Conservation (phyloP, 2,888 invertebrate species). For the Sinodicranocentrus sp. region DNA sequence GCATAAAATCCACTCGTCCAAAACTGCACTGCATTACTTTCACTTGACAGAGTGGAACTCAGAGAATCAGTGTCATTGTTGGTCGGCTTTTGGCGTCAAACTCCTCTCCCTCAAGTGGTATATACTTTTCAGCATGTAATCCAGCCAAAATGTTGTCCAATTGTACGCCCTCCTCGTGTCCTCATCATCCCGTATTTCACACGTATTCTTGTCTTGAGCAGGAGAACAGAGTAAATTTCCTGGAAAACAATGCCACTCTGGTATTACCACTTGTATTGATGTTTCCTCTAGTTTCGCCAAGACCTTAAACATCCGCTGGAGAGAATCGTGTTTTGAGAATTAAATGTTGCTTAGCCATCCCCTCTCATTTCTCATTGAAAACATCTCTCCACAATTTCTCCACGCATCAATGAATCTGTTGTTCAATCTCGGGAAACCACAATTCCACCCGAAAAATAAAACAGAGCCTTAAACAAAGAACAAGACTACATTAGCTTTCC, state of each 20-base stretch:
- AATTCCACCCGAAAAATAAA: background rate
- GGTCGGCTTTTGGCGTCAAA: constrained; percentile 21
- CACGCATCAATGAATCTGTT: constrained; percentile 2
- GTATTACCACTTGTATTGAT: no score
- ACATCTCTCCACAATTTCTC: background rate
- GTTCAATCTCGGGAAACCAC: constrained; percentile 2
- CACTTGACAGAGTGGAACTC: background rate
- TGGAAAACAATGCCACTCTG: no score
- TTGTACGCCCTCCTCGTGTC: background rate
- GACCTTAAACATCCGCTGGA: no score
- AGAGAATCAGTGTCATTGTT: background rate
- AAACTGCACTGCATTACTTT: background rate
- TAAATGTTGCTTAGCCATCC: no score
- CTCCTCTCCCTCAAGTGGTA: background rate
- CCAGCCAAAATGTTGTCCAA: background rate
- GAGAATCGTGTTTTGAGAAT: no score
- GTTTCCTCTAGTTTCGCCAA: no score
- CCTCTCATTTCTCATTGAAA: background rate
- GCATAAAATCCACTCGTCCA: background rate
- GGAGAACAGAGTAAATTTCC: no score
- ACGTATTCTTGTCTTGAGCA: no score
- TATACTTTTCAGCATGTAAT: constrained; percentile 20
- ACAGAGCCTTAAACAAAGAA: no score
- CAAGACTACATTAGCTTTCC: no score
- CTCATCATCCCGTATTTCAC: no score